Evolutionary conservation across 2,113 vertebrate species (phyloP).

Genomic region (Stegostoma tigrinum): DNA sequence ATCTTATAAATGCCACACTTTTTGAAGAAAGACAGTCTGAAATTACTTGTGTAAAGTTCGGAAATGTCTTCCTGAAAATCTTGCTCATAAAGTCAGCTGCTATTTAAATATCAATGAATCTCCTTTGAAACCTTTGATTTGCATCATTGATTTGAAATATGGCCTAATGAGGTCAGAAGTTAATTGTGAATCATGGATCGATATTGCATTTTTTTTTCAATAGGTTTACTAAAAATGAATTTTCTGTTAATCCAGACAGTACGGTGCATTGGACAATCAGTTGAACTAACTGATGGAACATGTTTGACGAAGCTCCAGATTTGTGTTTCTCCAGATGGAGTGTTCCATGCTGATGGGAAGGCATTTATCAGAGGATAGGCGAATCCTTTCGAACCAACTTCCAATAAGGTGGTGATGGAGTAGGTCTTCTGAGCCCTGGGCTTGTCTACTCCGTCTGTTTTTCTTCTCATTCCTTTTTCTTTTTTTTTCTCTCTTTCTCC

Average conservation of each 20-base stretch:
- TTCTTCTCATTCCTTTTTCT: too few species aligned
- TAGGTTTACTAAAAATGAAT: neutral
- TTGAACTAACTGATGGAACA: neutral
- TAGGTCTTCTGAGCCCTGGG: too few species aligned
- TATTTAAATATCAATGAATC: neutral
- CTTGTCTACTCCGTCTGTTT: too few species aligned
- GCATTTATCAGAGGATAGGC: neutral
- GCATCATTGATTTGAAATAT: slow-evolving; percentile 8
- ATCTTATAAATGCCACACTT: neutral
- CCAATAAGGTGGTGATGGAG: too few species aligned
- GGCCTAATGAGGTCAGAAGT: neutral
- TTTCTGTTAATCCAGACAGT: slow-evolving; percentile 19
- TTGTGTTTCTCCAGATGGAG: neutral
- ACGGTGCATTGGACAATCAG: neutral
- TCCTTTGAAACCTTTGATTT: neutral
- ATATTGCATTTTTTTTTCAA: neutral
- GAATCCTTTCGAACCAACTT: neutral
- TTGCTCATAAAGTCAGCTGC: neutral
- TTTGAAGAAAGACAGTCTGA: neutral
- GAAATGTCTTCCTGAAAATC: neutral
- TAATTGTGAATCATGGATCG: neutral
- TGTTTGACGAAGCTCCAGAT: neutral
- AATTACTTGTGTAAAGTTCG: neutral
- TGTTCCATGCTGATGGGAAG: neutral
- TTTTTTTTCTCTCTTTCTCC: too few species aligned